Conservation (phyloP, 2,797 vertebrate species). For the Buphagus erythrorhynchus region DNA sequence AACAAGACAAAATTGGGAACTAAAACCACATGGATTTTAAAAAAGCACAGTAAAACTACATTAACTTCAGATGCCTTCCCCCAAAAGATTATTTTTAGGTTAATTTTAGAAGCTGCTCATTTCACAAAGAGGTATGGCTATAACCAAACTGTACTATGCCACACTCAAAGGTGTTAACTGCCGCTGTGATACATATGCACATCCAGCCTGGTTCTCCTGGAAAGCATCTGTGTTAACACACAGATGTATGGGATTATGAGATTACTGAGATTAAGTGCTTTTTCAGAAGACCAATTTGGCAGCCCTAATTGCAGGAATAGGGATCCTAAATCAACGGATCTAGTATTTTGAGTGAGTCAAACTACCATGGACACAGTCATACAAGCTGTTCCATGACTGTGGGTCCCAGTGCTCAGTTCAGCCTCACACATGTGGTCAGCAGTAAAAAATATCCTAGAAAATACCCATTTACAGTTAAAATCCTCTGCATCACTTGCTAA, state of each 20-base stretch:
- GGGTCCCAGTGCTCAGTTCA: not conserved
- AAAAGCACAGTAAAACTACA: not conserved
- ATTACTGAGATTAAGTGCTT: not conserved
- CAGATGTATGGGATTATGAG: not conserved
- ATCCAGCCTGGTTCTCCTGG: not conserved
- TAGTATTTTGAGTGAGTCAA: not conserved
- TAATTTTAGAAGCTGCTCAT: not conserved
- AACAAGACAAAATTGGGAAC: not conserved
- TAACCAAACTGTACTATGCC: not conserved
- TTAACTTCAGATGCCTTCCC: not conserved
- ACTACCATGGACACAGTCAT: not conserved
- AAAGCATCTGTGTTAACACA: not conserved
- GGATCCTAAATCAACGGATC: not conserved
- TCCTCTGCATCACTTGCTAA: not conserved
- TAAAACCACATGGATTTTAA: accelerated
- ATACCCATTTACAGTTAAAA: not conserved
- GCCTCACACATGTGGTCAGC: not conserved
- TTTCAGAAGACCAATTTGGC: not conserved
- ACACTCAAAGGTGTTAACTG: not conserved
- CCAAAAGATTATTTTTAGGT: not conserved
- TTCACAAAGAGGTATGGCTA: not conserved
- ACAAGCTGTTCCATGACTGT: not conserved
- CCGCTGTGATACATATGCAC: not conserved
- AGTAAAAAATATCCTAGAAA: not conserved
- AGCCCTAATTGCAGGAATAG: not conserved